Evolutionary conservation across 1,140 invertebrate genomes (phyloP), one percentile per base, ranked within the genome.

Genomic region (Gerris buenoi): DNA sequence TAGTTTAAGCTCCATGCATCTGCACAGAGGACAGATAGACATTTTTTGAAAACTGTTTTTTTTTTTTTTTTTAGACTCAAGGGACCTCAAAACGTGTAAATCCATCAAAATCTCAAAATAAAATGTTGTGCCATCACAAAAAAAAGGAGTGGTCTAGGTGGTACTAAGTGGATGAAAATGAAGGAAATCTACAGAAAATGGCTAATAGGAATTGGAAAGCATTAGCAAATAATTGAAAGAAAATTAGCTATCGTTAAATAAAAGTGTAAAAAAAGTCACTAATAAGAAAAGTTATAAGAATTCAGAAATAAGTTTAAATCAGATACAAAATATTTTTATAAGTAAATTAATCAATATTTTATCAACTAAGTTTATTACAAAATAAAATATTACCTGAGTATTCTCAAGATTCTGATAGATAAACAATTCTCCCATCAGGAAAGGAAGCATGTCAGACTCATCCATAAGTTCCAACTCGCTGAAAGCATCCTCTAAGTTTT

Each of bases 401-500:
- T 87, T 86, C 72, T 89, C 85, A 13, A 87, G 74, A 72, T 81
- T 82, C 74, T 91, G 85, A 73, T 85, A 84, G 60, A 95, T 83
- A 74, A 95, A 96, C 5, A 94, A 86, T 81, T 97, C 94, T 69
- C 93, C 94, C 72, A 94, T 83, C 63, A 90, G 83, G 77, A 90
- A 95, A 14, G 90, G 89, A 70, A 93, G 86, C 74, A 85, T 84
- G 61, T 86, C 86, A 69, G 85, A 82, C 23, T 89, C 86, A 71
- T 93, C 90, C 66, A 85, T 77, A 60, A 97, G 78, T 67, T 87
- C 77, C 56, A 97, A 80, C 81, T 97, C 95, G 70, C 94, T 90
- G 63, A 84, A 84, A 22, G 93, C 94, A 81, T 97, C 93, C 78
- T 95, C 90, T 22, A 97, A 78, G 79, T 93, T 96, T 74, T 94